Evolutionary conservation across 2,113 vertebrate species (phyloP).

Genomic region (Phoxinus phoxinus): DNA sequence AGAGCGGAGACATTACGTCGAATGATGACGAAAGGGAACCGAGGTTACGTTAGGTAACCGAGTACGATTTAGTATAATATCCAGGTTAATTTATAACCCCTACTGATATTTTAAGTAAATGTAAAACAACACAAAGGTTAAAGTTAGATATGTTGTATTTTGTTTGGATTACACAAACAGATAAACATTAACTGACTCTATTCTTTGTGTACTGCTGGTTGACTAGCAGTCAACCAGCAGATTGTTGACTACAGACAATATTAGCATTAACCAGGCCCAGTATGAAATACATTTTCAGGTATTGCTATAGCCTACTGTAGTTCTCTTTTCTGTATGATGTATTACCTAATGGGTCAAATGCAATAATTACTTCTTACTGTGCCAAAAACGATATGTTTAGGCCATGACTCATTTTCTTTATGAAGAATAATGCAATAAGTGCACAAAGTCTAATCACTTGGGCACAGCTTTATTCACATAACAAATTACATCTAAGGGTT

Average conservation of each 20-base stretch:
- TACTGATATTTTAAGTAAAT: not conserved
- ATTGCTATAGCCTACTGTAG: too few relatives aligned
- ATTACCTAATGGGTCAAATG: not conserved
- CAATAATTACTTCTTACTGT: constrained; percentile 7
- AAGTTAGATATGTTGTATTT: not conserved
- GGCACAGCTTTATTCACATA: not conserved
- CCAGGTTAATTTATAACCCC: not conserved
- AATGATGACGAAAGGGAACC: too few relatives aligned
- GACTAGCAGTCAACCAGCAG: too few relatives aligned
- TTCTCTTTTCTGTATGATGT: not conserved
- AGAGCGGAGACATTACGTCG: too few relatives aligned
- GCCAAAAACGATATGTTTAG: not conserved
- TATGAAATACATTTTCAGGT: too few relatives aligned
- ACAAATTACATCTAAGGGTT: not conserved
- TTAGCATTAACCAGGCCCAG: too few relatives aligned
- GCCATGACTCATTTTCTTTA: not conserved
- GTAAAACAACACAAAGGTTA: not conserved
- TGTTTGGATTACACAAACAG: not conserved
- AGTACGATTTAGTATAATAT: not conserved
- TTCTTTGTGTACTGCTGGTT: too few relatives aligned
- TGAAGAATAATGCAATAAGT: constrained; percentile 1
- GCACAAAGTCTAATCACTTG: not conserved
- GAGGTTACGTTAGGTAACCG: too few relatives aligned
- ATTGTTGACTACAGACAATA: too few relatives aligned
- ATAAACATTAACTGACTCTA: too few relatives aligned